Base-by-base conservation (phyloP, 2,888 invertebrate genomes). In the Nematopogon swammerdamellus region DNA sequence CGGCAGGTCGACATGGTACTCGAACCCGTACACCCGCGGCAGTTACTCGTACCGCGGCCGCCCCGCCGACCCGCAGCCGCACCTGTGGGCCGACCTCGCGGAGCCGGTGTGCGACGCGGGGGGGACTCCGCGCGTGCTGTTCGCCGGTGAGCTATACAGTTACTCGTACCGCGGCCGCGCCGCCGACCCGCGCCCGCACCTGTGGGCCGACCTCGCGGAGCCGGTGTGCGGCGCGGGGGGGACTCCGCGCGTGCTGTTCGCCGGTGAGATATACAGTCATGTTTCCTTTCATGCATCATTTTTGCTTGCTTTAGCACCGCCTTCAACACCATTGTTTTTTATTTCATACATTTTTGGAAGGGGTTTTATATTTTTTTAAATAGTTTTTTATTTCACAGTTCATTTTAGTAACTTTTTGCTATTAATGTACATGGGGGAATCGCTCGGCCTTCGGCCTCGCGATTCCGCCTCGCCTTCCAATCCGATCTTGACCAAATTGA, bases 11-110 rank as follows among this genome's bases (percentile, higher is more conserved):
- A 68, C 66, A 25, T 85, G 85, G 85, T 63, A 71, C 53, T 68
- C 67, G 8, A 80, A 83, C 63, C 72, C 70, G 6, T 74, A 69
- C 58, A 80, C 81, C 44, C 61, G 74, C 46, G 85, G n/a, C 2
- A 86, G 88, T 1, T 93, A 92, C 63, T 81, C 83, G 2, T 88
- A 76, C 63, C 79, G 82, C 57, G 83, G 82, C 54, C 56, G 83
- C 43, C 60, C 70, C 6, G 68, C 81, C 0, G 83, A 85, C 19
- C 60, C 65, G 44, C 59, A 72, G 51, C 77, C 82, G 2, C 69
- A 75, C n/a, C 70, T 72, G 18, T 69, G 84, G 2, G 62, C 64
- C 2, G 77, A 82, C 57, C 68, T 90, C 20, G 83, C 82, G 0
- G 65, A 68, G 47, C 89, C 90, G 0, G 62, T 89, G 2, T 51